Evolutionary conservation across 2,888 invertebrate genomes (phyloP).

Genomic region (Adela reaumurella): DNA sequence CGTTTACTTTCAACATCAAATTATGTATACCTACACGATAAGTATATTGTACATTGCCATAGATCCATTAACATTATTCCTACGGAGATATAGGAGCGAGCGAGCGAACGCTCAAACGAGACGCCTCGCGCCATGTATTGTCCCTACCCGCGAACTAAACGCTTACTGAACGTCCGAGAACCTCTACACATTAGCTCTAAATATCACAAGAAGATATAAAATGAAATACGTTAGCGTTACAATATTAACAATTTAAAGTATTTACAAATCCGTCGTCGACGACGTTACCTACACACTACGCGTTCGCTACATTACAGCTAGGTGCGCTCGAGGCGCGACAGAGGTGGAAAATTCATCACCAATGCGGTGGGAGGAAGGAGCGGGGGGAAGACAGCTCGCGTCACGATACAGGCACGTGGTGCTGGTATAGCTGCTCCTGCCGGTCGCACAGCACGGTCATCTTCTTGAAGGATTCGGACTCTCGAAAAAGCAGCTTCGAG

Average conservation of each 20-base stretch:
- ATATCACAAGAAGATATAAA: conserved; percentile 58
- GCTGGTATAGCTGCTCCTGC: conserved; percentile 52
- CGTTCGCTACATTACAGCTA: background rate
- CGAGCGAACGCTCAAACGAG: background rate
- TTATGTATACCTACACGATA: conserved; percentile 51
- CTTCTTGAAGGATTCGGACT: conserved; percentile 49
- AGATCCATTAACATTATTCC: conserved; percentile 32
- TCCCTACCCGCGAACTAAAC: background rate
- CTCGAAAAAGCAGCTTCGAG: conserved; percentile 52
- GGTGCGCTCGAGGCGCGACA: background rate
- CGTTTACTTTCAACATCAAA: conserved; percentile 58
- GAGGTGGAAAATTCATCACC: conserved; percentile 45
- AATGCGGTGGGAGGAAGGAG: conserved; percentile 19
- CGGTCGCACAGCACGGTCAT: conserved; percentile 53
- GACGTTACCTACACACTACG: background rate
- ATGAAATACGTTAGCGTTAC: conserved; percentile 53
- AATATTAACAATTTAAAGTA: conserved; percentile 50
- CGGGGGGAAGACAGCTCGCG: conserved; percentile 33
- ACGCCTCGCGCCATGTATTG: background rate
- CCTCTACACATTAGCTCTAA: conserved; percentile 27
- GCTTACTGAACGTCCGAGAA: background rate
- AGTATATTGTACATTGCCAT: conserved; percentile 30
- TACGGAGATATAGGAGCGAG: no score
- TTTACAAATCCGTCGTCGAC: conserved; percentile 30
- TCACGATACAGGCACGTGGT: conserved; percentile 55